Base-by-base conservation (phyloP, 2,113 vertebrate genomes). In the Nansenia antarctica region DNA sequence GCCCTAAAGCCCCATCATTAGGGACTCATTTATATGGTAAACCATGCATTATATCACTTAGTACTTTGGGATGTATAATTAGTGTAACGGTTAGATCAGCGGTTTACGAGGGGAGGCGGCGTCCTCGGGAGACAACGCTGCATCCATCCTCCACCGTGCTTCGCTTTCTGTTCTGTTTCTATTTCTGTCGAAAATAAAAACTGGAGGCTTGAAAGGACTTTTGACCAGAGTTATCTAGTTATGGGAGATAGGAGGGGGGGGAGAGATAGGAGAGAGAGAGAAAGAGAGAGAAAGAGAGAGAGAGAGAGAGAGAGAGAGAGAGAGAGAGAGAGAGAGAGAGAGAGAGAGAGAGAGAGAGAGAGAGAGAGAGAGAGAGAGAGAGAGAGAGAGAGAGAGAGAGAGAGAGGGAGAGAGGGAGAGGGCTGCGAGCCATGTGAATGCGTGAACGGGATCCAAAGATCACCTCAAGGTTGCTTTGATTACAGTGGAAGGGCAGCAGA, bases 401-500 rank as follows among this genome's bases (percentile, higher is more conserved):
- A 57, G 64, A 68, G 31, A 65, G 49, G 26, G 66, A 81, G 42
- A 47, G 58, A 59, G 52, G 62, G 77, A 73, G 54, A 70, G 39
- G 24, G 5, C 58, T 61, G 59, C 47, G n/a, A 68, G 74, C 70
- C 81, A 87, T 31, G 70, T 85, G 75, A 77, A 67, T 15, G 58
- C 18, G 11, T 54, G 58, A 71, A 30, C 47, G 42, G 14, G 9
- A 11, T 64, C 31, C 72, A 77, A 76, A 82, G 79, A 81, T 88
- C 39, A 75, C 77, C 85, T 89, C 73, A 88, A 86, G 85, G 79
- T 83, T 82, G 74, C 65, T 75, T 80, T 62, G 71, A 85, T 73
- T 72, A 71, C 29, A 60, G 27, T 31, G 26, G 77, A 77, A 79
- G 52, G 59, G 69, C 72, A 79, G 37, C 2, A 3, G 53, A 69